These are phyloP conservation scores for Dryoscopus gambensis DNA, from an alignment of 2,113 vertebrate genomes.

Conservation along the genomic window DNA sequence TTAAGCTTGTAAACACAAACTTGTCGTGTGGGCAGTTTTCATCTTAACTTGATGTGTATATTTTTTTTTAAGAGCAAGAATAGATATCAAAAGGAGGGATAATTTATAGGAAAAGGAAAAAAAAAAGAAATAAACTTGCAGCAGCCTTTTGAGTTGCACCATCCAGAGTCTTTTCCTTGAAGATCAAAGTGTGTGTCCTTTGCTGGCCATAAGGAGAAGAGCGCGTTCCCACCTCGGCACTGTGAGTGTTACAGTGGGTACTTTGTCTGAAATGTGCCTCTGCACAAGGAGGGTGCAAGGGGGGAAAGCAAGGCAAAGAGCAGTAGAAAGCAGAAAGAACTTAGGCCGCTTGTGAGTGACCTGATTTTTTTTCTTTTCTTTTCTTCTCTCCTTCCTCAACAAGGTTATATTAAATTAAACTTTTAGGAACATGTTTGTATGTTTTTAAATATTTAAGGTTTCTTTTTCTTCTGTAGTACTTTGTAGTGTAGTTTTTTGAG, in stretches of 20 bases:
- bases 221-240: fast-evolving
- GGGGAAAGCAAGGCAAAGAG: not conserved
- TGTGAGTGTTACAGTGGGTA: not conserved
- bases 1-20: slow-evolving; percentile 60
- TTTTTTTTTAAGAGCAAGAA: slow-evolving; percentile 29
- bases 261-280: not conserved
- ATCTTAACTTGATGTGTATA: not conserved
- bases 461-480: not conserved
- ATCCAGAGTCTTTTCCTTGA: not conserved
- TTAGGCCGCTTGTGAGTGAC: not conserved
- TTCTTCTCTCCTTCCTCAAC: not conserved
- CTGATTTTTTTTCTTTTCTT: not conserved
- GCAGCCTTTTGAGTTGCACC: not conserved
- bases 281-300: not conserved
- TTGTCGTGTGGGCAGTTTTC: slow-evolving; percentile 37
- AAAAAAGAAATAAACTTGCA: not conserved
- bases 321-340: not conserved
- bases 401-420: not conserved
- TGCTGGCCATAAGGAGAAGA: not conserved
- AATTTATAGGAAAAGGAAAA: not conserved
- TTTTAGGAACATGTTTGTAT: not conserved
- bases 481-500: not conserved
- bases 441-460: not conserved
- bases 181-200: not conserved
- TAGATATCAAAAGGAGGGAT: slow-evolving; percentile 43